Evolutionary conservation across 2,888 invertebrate genomes (phyloP).

Genomic region (Chrysotoxum bicinctum): DNA sequence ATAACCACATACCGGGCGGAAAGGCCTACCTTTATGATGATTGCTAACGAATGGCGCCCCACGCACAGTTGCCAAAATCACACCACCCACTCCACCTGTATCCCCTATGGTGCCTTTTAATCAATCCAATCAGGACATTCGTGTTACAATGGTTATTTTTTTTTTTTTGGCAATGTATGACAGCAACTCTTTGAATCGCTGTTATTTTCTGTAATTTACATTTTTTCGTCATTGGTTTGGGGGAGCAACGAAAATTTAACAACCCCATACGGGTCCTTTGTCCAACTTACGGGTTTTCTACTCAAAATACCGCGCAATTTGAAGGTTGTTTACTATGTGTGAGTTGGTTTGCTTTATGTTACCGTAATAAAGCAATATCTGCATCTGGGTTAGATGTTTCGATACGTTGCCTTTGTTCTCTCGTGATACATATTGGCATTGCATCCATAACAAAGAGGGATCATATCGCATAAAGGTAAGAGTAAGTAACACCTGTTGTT

Average conservation of each 20-base stretch:
- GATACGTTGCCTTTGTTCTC: constrained; percentile 23
- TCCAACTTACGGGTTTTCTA: constrained; percentile 31
- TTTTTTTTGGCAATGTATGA: neutral
- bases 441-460: constrained; percentile 30
- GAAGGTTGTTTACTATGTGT: constrained; percentile 9
- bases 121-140: constrained; percentile 54
- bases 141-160: neutral
- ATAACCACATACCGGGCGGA: neutral
- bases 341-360: neutral
- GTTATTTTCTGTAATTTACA: constrained; percentile 18
- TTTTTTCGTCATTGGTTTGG: constrained; percentile 22
- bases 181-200: constrained; percentile 1
- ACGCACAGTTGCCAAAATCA: constrained; percentile 19
- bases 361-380: constrained; percentile 9
- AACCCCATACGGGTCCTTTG: constrained; percentile 28
- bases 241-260: neutral
- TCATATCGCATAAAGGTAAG: constrained; percentile 22
- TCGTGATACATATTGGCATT: neutral
- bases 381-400: neutral
- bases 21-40: constrained; percentile 47
- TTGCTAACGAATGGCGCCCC: constrained; percentile 53
- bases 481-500: constrained; percentile 31
- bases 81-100: constrained; percentile 28
- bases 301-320: constrained; percentile 9
- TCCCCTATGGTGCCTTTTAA: constrained; percentile 47